A percentile compares a stretch with the other conserved stretches of the same genome.
Evolutionary conservation across 1,140 invertebrate species (phyloP).

Genomic region (Lycorma delicatula): DNA sequence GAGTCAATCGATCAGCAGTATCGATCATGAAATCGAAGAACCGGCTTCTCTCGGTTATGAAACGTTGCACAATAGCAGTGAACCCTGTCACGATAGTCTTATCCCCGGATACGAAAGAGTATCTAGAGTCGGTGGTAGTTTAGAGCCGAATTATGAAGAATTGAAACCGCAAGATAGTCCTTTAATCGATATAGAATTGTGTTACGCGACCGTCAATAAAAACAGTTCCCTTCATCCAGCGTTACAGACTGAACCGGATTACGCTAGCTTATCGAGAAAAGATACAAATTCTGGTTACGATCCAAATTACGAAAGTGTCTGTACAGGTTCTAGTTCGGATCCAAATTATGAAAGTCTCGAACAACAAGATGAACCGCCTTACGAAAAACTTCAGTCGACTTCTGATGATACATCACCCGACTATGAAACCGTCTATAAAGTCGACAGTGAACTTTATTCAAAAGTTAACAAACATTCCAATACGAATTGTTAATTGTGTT

Average conservation of each 20-base stretch:
- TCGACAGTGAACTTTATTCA: too few relatives aligned
- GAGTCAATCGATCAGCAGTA: conserved; percentile 6
- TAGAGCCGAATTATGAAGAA: conserved; percentile 33
- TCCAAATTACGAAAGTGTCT: conserved; percentile 26
- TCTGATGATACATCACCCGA: neutral
- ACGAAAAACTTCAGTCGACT: conserved; percentile 16
- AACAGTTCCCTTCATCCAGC: neutral
- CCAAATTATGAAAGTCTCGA: conserved; percentile 28
- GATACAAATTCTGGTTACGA: conserved; percentile 12
- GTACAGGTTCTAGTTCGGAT: conserved; percentile 17
- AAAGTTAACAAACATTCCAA: too few relatives aligned
- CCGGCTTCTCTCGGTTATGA: neutral
- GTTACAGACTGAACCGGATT: conserved; percentile 25
- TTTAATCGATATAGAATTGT: neutral
- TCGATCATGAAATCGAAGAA: neutral
- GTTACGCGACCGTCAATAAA: conserved; percentile 25
- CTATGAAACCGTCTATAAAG: conserved; percentile 5
- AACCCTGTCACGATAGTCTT: conserved; percentile 5
- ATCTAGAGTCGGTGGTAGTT: neutral
- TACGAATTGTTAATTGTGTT: too few relatives aligned
- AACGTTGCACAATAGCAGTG: conserved; percentile 1
- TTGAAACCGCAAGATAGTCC: conserved; percentile 20
- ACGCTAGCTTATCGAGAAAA: conserved; percentile 26
- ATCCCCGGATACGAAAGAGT: conserved; percentile 21
- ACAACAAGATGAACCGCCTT: conserved; percentile 18